Evolutionary conservation across 2,888 invertebrate species (phyloP).

Genomic region (Camptogramma bilineatum): DNA sequence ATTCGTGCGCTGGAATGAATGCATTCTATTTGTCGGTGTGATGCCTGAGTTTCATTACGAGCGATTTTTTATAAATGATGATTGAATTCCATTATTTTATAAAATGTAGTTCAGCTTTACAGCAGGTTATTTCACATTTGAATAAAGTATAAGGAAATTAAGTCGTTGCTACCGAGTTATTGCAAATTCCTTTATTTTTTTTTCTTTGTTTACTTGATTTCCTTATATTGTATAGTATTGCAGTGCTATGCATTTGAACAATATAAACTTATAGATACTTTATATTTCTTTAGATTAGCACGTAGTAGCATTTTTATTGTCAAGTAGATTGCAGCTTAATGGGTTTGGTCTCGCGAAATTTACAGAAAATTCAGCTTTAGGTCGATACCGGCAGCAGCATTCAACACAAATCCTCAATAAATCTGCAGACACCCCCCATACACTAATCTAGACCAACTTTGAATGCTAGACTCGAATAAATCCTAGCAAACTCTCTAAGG

Average conservation of each 20-base stretch:
- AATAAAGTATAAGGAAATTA: background rate
- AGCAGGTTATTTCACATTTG: background rate
- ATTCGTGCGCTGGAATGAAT: constrained; percentile 13
- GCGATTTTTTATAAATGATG: constrained; percentile 15
- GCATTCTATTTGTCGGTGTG: constrained; percentile 19
- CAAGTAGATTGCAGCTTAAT: background rate
- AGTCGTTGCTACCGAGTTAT: background rate
- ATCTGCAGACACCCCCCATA: constrained; percentile 37
- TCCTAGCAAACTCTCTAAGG: constrained; percentile 52
- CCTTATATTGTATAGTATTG: background rate
- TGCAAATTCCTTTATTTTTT: background rate
- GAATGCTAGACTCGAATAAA: constrained; percentile 55
- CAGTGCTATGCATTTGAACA: background rate
- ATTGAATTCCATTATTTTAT: constrained; percentile 11
- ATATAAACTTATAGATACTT: no score
- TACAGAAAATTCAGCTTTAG: background rate
- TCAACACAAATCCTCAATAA: constrained; percentile 36
- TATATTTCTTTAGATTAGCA: no score
- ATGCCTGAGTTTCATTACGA: constrained; percentile 25
- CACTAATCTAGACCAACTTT: constrained; percentile 49
- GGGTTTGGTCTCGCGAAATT: background rate
- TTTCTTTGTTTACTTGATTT: background rate
- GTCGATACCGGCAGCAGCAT: background rate
- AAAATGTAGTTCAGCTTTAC: constrained; percentile 5
- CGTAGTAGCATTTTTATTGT: no score